Evolutionary conservation across 2,113 vertebrate genomes (phyloP).

Genomic region (Gobius niger): DNA sequence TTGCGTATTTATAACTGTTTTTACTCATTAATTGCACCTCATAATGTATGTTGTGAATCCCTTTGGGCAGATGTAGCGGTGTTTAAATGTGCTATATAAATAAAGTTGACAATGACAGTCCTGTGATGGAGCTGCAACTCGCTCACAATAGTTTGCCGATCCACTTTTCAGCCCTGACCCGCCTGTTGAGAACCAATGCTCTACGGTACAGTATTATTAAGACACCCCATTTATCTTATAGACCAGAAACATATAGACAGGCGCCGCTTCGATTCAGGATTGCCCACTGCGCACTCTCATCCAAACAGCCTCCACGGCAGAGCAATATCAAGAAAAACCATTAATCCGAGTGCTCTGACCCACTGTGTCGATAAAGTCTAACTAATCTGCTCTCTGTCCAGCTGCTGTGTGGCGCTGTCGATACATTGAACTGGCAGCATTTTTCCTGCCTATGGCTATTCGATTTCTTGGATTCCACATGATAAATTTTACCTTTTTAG

Average conservation of each 20-base stretch:
- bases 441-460: slow-evolving; percentile 6
- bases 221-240: neutral
- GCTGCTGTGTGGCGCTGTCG: slow-evolving; percentile 10
- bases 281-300: neutral
- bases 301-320: neutral
- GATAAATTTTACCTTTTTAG: neutral
- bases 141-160: no score
- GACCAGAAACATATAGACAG: neutral
- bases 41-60: no score
- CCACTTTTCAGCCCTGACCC: no score
- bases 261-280: slow-evolving; percentile 2
- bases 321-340: neutral
- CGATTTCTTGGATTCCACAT: neutral
- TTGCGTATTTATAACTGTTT: no score
- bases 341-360: neutral
- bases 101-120: no score
- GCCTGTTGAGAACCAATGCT: no score
- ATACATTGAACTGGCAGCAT: slow-evolving; percentile 14
- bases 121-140: no score
- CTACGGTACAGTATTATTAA: neutral
- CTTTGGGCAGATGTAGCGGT: no score
- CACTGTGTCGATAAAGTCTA: slow-evolving; percentile 7
- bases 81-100: no score
- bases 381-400: slow-evolving; percentile 25
- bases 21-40: no score